Evolutionary conservation across 2,888 invertebrate species (phyloP).

Genomic region (Amblyjoppa fuscipennis): DNA sequence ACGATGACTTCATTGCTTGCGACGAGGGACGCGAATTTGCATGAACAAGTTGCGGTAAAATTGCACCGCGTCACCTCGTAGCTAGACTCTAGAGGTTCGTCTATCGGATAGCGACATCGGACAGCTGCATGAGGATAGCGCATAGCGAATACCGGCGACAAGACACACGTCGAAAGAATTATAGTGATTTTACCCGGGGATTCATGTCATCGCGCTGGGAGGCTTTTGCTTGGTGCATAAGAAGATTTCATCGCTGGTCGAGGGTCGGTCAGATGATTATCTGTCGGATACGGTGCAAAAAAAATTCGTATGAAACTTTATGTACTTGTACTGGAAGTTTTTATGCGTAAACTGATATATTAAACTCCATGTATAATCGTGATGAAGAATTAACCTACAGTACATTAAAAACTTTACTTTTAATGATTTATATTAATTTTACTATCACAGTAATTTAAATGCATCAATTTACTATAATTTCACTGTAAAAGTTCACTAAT

Average conservation of each 20-base stretch:
- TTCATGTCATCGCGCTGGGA: background rate
- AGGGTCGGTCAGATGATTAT: background rate
- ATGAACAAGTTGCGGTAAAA: background rate
- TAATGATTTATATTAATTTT: too few species aligned
- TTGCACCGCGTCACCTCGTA: background rate
- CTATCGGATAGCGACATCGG: background rate
- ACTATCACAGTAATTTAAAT: too few species aligned
- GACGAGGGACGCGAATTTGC: background rate
- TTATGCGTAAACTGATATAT: too few species aligned
- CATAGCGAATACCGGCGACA: background rate
- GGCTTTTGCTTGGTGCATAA: background rate
- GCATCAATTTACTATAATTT: too few species aligned
- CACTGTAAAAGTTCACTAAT: too few species aligned
- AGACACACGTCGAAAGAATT: constrained; percentile 12
- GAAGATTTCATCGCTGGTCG: background rate
- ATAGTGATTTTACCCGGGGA: background rate
- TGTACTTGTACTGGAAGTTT: too few species aligned
- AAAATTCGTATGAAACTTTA: too few species aligned
- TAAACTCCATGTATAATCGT: too few species aligned
- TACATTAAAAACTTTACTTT: too few species aligned
- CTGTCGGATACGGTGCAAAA: background rate
- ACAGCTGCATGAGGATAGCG: background rate
- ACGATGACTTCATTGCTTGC: background rate
- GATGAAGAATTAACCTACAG: too few species aligned
- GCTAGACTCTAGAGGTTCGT: background rate